Evolutionary conservation across 2,797 vertebrate genomes (phyloP).

Genomic region (Chanos chanos): DNA sequence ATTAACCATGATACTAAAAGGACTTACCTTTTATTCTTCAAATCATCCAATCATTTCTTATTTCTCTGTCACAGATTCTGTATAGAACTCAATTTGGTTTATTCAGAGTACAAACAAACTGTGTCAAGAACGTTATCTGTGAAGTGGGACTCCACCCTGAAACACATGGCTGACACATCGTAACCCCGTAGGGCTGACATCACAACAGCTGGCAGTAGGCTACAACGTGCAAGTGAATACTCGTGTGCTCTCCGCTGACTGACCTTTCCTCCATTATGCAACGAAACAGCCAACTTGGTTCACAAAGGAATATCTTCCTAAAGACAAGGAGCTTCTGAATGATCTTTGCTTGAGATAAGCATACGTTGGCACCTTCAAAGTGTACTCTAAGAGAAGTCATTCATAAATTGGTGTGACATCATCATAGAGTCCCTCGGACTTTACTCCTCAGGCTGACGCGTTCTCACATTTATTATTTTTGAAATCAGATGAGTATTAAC

Average conservation of each 20-base stretch:
- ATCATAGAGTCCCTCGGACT: too few species aligned
- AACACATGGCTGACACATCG: background rate
- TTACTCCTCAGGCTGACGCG: too few species aligned
- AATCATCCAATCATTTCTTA: too few species aligned
- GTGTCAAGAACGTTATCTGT: slow-evolving; percentile 8
- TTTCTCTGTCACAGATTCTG: too few species aligned
- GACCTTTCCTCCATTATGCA: slow-evolving; percentile 9
- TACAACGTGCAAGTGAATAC: background rate
- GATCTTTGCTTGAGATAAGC: background rate
- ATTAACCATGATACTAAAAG: too few species aligned
- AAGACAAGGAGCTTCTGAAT: background rate
- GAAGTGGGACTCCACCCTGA: background rate
- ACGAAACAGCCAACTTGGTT: slow-evolving; percentile 7
- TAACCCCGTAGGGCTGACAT: background rate
- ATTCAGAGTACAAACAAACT: background rate
- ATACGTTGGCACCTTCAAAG: too few species aligned
- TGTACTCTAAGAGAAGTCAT: too few species aligned
- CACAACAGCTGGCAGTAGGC: background rate
- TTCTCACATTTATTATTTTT: background rate
- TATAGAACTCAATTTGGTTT: slow-evolving; percentile 3
- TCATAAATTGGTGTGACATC: background rate
- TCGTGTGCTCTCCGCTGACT: background rate
- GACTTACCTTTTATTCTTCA: too few species aligned
- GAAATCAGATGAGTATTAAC: background rate
- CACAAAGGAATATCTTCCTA: background rate